Evolutionary conservation across 2,888 invertebrate species (phyloP), one percentile per base, ranked within the genome.

Genomic region (Melinopterus prodromus): DNA sequence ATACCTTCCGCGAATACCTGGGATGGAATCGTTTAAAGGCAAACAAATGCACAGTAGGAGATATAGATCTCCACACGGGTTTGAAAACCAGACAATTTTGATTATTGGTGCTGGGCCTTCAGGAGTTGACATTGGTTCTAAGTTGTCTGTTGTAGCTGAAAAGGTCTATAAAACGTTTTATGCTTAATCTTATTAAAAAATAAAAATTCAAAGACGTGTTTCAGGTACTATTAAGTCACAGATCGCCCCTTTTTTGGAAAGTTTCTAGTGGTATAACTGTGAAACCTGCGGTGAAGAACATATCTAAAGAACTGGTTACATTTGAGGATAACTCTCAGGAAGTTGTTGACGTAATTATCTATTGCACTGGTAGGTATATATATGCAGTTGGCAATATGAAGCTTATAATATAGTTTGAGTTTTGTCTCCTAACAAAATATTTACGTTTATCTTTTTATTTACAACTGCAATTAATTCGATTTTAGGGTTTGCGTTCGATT

Each of bases 51-150:
- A 98, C 90, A 97, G 97, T 86, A 97, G 97, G 88, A 93, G 95
- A 86, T 98, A 97, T 89, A 91, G 97, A 79, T 90, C 91, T 3
- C 94, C 96, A 0, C 93, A 94, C 78, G 88, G 90, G 14, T 98
- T 94, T 88, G 84, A 89, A 53, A 93, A 90, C 79, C 92, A 93
- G 86, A 91, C 90, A 3, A 96, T 98, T 0, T 91, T 96, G 16
- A 93, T 97, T 7, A 90, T 98, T 26, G 98, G 98, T 1, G 97
- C 96, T 0, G 96, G 96, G 0, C 95, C 97, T 26, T 97, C 97
- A 5, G 98, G 97, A 15, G 92, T 95, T 89, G 95, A 95, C 87
- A 92, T 95, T 74, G 92, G 93, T 0, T 86, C 92, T 76, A 93
- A 94, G 84, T 90, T 95, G 81, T 91, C 94, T 16, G 88, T 91